phyloP scores from a whole-genome alignment of 1,140 invertebrate species.

The Daktulosphaira vitifoliae region DNA sequence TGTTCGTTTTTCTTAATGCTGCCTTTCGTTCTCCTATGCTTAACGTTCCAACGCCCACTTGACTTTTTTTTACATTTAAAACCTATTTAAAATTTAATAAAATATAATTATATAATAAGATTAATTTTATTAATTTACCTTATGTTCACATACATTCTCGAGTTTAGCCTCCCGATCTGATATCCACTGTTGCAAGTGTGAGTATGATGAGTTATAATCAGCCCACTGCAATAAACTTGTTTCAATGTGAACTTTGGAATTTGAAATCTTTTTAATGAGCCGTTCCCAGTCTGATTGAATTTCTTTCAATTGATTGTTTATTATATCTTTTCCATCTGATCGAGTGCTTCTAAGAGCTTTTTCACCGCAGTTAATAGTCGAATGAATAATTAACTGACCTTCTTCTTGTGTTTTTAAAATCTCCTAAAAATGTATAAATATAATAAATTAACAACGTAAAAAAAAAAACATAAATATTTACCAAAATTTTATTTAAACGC shows the following conservation, averaged over 20 bases:
- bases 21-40: conserved; percentile 78
- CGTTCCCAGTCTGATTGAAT: conserved; percentile 89
- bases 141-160: conserved; percentile 84
- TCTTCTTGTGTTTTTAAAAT: conserved; percentile 74
- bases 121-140: conserved; percentile 43
- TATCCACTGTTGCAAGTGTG: conserved; percentile 90
- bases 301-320: conserved; percentile 79
- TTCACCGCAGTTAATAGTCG: conserved; percentile 84
- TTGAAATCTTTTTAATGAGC: conserved; percentile 83
- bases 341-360: conserved; percentile 80
- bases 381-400: conserved; percentile 80
- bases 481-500: conserved; percentile 59
- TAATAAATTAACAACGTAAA: background rate
- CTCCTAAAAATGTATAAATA: conserved; percentile 49
- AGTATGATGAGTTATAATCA: conserved; percentile 87
- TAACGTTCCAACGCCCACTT: conserved; percentile 60
- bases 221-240: conserved; percentile 87
- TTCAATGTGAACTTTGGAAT: conserved; percentile 84
- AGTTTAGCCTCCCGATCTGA: conserved; percentile 84
- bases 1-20: conserved; percentile 79
- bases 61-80: conserved; percentile 54
- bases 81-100: background rate
- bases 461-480: conserved; percentile 35
- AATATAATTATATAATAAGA: background rate
- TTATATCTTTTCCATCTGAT: conserved; percentile 79